These are phyloP conservation scores for Galerucella nymphaeae DNA, from an alignment of 2,888 invertebrate species.

Conservation along the genomic window DNA sequence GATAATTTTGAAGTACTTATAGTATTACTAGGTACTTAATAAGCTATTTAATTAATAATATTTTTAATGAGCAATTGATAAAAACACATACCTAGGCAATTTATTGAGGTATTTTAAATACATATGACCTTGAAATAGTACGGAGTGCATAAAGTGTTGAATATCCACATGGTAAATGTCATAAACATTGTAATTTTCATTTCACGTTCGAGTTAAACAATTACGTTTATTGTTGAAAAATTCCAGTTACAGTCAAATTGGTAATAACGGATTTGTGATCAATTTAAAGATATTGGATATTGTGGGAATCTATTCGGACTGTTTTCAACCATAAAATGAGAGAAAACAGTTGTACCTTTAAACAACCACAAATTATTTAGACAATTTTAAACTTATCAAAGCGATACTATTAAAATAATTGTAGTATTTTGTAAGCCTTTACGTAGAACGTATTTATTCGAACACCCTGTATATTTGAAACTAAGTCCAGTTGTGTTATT, in stretches of 20 bases:
- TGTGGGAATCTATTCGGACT: background rate
- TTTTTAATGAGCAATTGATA: too few species aligned
- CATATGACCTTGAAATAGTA: background rate
- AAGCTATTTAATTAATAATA: too few species aligned
- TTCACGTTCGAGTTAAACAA: conserved; percentile 2
- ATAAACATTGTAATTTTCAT: background rate
- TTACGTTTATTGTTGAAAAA: background rate
- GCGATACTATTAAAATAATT: background rate
- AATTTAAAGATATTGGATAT: background rate
- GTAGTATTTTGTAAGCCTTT: background rate
- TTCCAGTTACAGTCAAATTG: background rate
- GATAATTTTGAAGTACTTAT: too few species aligned
- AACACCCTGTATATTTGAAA: too few species aligned
- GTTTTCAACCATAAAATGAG: background rate
- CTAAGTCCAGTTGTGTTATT: too few species aligned
- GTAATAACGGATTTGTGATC: background rate
- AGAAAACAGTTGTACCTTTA: background rate
- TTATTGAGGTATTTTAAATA: too few species aligned
- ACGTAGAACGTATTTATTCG: too few species aligned
- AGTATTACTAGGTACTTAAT: too few species aligned
- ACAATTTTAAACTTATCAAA: background rate
- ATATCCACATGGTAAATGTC: background rate
- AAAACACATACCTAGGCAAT: too few species aligned
- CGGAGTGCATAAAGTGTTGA: background rate
- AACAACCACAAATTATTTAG: background rate